A percentile compares a stretch with the other conserved stretches of the same genome.
Conservation (phyloP, 2,113 vertebrate species). For the Cololabis saira region DNA sequence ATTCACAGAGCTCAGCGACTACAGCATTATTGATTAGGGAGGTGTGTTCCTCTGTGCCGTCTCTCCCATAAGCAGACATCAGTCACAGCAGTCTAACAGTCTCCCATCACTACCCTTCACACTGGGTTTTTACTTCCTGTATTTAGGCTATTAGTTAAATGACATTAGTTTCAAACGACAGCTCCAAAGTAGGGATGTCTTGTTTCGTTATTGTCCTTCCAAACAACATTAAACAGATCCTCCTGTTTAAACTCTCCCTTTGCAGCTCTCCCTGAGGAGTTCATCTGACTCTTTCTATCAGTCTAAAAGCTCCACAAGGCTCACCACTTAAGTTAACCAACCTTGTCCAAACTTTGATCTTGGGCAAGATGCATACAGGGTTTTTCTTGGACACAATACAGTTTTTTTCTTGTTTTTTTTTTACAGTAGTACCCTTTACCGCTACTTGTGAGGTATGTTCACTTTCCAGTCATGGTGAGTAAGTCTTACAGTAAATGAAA, state of each 20-base stretch:
- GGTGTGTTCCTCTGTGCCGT: too few species aligned
- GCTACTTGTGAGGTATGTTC: not conserved
- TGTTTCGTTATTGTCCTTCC: not conserved
- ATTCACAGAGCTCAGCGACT: too few species aligned
- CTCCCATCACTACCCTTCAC: too few species aligned
- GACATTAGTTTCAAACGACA: too few species aligned
- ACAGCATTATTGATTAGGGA: too few species aligned
- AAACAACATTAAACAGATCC: not conserved
- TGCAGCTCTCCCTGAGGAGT: not conserved
- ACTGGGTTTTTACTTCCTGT: too few species aligned
- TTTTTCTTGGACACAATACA: not conserved
- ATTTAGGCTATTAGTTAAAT: too few species aligned
- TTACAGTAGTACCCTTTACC: too few species aligned
- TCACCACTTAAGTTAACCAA: not conserved
- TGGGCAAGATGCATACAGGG: not conserved
- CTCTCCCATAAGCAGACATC: too few species aligned
- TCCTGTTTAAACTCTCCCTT: not conserved
- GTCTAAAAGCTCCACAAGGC: not conserved
- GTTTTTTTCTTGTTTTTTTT: constrained; percentile 3
- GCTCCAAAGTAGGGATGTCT: too few species aligned
- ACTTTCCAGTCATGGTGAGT: constrained; percentile 12
- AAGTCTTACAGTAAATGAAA: constrained; percentile 29
- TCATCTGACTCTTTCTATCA: not conserved
- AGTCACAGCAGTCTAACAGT: too few species aligned
- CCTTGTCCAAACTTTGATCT: not conserved